Base-by-base conservation (phyloP, 2,888 invertebrate species). In the Oscheius sp. region DNA sequence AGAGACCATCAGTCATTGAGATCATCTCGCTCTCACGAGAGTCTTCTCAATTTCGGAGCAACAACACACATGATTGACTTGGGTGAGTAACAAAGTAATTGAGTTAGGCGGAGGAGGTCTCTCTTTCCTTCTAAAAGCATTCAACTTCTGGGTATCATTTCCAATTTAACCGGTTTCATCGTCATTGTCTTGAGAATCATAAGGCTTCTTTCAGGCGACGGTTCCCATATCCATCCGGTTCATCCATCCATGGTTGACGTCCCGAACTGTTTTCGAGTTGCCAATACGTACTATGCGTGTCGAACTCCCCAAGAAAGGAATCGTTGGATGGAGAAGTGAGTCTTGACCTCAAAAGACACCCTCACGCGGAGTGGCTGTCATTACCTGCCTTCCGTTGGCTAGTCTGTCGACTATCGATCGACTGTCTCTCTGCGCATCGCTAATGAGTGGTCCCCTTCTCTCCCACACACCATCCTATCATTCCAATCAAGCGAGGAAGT, bases 311-410 rank as follows among this genome's bases (percentile, higher is more conserved):
- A 80, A 61, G 85, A 85, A 67, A 68, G 84, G 32, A 80, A 83
- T 17, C 77, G 83, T 57, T 85, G 85, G 85, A 80, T 86, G 66
- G 82, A 84, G 64, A 83, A 80, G 84, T 83, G 64, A 77, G 82
- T 77, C 50, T 59, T 44, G 8, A 41, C 36, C 51, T 8, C 17
- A 14, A 20, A 17, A 8, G 17, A 8, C 17, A 17, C 45, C 17
- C 5, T 17, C 45, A 17, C n/a, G 45, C n/a, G 17, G 45, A 44
- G 17, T 12, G 4, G 28, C 26, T 28, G 51, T 47, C 45, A 32
- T 61, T 51, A 32, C 47, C 47, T 45, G 38, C 22, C 44, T n/a
- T n/a, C 30, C 57, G 2, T 14, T 24, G n/a, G n/a, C n/a, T n/a
- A n/a, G n/a, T n/a, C n/a, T n/a, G n/a, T 22, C 14, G 32, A 36